Base-by-base conservation (phyloP, 2,888 invertebrate species). In the Endomychus coccineus region DNA sequence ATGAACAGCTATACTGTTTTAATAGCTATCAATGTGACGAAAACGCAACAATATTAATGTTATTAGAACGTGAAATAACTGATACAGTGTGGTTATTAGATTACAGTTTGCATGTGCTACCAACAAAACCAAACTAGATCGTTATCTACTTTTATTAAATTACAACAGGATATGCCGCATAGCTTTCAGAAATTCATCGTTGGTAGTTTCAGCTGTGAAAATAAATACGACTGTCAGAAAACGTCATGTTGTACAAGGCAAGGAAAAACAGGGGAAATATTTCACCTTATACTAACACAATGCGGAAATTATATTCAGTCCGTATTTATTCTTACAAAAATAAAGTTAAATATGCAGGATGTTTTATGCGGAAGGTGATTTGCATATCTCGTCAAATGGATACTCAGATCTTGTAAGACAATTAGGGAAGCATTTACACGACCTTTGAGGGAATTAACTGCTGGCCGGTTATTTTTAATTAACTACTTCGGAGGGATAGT, bases 161-260 rank as follows among this genome's bases (percentile, higher is more conserved):
- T 22, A 31, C 38, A 22, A 27, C 25, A 29, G 35, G 39, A 42
- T 35, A 32, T 35, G 30, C 38, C 27, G 35, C 35, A 42, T 28
- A 39, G 42, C 35, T 39, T 31, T 30, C 34, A 25, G 25, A 23
- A 19, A 23, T 16, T 4, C n/a, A 10, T 11, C 9, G 13, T 33
- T 19, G 17, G 28, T 31, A 27, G 27, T 5, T 23, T 2, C n/a
- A 19, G 6, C 6, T 19, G 6, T 19, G n/a, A 19, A 19, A 19
- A 7, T 19, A 19, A 19, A 7, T 7, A 6, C 21, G 6, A 19
- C 21, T 19, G 21, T 19, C 21, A 19, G 21, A 6, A 6, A n/a
- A 25, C 10, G 11, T 6, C 25, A 6, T 5, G 6, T 25, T 10
- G 5, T 9, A 25, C 6, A 25, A 11, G 5, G 10, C 10, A 25